A percentile compares a stretch with the other conserved stretches of the same genome.
phyloP scores from a whole-genome alignment of 2,113 vertebrate species.

The Candoia aspera region DNA sequence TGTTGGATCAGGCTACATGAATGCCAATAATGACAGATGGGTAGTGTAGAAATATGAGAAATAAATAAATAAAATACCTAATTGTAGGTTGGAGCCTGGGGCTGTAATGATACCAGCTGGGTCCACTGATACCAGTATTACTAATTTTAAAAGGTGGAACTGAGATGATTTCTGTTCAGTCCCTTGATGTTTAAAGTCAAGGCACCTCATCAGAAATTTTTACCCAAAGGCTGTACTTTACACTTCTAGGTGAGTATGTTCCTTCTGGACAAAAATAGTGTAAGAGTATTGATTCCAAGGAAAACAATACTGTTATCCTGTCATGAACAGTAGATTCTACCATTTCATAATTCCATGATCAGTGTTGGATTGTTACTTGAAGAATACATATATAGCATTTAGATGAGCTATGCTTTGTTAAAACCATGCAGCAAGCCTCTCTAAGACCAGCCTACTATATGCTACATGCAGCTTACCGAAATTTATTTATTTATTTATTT shows the following conservation, averaged over 20 bases:
- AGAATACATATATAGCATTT: background rate
- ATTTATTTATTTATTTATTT: too few relatives aligned
- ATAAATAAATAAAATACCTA: too few relatives aligned
- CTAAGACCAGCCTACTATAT: background rate
- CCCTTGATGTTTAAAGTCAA: background rate
- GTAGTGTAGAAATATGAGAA: too few relatives aligned
- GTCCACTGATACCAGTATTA: background rate
- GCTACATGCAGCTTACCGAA: slow-evolving; percentile 1
- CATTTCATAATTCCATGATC: background rate
- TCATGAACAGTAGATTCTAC: background rate
- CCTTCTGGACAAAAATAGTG: background rate
- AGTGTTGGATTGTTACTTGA: background rate
- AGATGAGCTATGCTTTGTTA: background rate
- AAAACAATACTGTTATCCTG: background rate
- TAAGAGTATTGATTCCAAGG: background rate
- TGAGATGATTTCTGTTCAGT: background rate
- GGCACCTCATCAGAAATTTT: background rate
- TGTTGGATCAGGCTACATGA: background rate
- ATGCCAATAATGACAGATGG: background rate
- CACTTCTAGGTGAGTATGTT: background rate
- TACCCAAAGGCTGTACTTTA: background rate
- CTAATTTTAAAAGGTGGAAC: background rate
- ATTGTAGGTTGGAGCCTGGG: background rate
- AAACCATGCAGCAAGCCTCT: background rate
- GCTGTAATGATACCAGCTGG: background rate